Percentiles rank a stretch among this genome's conserved stretches.
Evolutionary conservation across 1,140 invertebrate species (phyloP).

Genomic region (Thrips palmi): DNA sequence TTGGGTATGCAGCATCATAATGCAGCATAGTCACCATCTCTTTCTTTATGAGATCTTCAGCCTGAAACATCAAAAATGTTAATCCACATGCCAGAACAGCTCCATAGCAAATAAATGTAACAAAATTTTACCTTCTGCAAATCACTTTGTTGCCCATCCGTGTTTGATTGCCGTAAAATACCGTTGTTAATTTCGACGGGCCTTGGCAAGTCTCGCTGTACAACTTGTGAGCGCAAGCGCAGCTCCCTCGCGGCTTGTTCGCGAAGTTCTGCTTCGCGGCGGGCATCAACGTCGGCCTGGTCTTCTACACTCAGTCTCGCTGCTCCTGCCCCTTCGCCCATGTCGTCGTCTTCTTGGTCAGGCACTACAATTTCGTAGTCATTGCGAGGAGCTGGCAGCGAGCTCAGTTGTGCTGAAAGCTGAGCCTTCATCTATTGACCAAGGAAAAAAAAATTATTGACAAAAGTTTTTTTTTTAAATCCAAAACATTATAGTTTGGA

Average conservation of each 20-base stretch:
- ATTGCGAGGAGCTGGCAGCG: conserved; percentile 79
- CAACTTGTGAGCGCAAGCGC: conserved; percentile 63
- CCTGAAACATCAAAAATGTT: conserved; percentile 27
- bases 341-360: conserved; percentile 51
- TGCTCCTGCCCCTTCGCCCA: conserved; percentile 21
- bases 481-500: neutral
- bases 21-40: conserved; percentile 95
- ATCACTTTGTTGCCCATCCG: conserved; percentile 59
- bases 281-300: conserved; percentile 76
- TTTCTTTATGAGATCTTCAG: conserved; percentile 90
- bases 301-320: conserved; percentile 40
- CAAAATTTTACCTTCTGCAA: conserved; percentile 45
- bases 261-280: conserved; percentile 18
- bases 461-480: neutral
- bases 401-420: conserved; percentile 51
- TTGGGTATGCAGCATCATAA: conserved; percentile 51
- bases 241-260: conserved; percentile 55
- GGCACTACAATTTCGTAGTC: conserved; percentile 98
- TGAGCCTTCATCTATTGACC: conserved; percentile 39
- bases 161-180: conserved; percentile 51
- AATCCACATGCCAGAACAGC: neutral
- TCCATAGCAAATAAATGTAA: conserved; percentile 6
- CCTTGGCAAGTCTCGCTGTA: conserved; percentile 76
- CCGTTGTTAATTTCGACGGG: conserved; percentile 72
- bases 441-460: conserved; percentile 11